Base-by-base conservation (phyloP, 2,888 invertebrate species). In the Eupsilia transversa region DNA sequence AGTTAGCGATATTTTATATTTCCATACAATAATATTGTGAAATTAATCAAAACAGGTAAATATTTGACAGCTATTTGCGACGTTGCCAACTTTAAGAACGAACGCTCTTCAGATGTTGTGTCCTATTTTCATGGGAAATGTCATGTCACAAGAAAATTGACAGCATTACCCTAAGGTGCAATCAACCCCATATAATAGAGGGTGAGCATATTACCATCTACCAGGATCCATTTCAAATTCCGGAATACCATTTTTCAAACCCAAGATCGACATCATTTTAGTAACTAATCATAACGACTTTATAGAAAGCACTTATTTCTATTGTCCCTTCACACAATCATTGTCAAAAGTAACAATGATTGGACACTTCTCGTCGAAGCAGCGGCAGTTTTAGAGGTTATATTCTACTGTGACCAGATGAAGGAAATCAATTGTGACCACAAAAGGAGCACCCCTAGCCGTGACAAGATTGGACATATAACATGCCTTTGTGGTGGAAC, bases 401-500 rank as follows among this genome's bases (percentile, higher is more conserved):
- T 43, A 70, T 67, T 74, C 65, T 61, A 12, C 35, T 43, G 54
- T 68, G 38, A 0, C 49, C 33, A 64, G 70, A 79, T 61, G 67
- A 54, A 84, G 73, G 80, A 78, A 84, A 87, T 83, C 86, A 81
- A 86, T 87, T 54, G 77, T 30, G 49, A 30, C 20, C 27, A 87
- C 79, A 87, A 86, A 80, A 80, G 87, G 69, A 68, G 46, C 70
- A 63, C 49, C 61, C 43, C 57, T 61, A 49, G 61, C 54, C n/a
- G 54, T 63, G 72, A 78, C 80, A 74, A 82, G 80, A 84, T 87
- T 83, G 84, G 81, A 85, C 85, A 66, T 85, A 85, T 83, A 80
- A 81, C 79, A 83, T 72, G 72, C 74, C 86, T 85, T 86, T 85
- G 86, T 86, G 27, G 7, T 23, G 27, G 56, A 60, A 30, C 70